Percentiles rank a stretch among this genome's conserved stretches.
Evolutionary conservation across 2,113 vertebrate species (phyloP).

Genomic region (Lycocorax pyrrhopterus): DNA sequence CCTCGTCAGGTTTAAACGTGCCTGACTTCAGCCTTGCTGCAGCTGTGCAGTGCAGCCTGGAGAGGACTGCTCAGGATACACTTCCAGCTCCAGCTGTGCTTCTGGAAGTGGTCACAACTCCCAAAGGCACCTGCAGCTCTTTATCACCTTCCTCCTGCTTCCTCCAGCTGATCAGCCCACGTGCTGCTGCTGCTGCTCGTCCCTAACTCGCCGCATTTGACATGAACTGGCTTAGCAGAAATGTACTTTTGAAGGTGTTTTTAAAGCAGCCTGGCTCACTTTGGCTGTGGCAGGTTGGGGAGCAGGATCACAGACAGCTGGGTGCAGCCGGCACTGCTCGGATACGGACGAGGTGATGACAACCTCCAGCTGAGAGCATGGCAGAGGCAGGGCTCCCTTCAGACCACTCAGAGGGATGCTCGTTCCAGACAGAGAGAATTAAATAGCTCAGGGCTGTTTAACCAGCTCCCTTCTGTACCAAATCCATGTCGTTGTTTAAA

Average conservation of each 20-base stretch:
- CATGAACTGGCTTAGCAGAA: neutral
- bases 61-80: neutral
- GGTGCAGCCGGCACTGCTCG: neutral
- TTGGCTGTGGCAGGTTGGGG: neutral
- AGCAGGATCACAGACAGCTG: neutral
- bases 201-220: neutral
- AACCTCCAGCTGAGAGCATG: neutral
- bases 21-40: neutral
- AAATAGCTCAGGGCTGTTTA: neutral
- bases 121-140: conserved; percentile 1
- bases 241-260: neutral
- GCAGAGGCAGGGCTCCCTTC: neutral
- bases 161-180: neutral
- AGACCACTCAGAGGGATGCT: neutral
- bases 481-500: neutral
- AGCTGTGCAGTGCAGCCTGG: neutral
- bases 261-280: neutral
- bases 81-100: neutral
- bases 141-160: neutral
- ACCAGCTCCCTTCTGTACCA: neutral
- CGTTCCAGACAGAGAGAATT: neutral
- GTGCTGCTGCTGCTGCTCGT: neutral
- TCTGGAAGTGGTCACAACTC: neutral
- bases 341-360: neutral
- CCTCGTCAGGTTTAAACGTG: neutral